Evolutionary conservation across 2,797 vertebrate genomes (phyloP).

Genomic region (Nasua narica): DNA sequence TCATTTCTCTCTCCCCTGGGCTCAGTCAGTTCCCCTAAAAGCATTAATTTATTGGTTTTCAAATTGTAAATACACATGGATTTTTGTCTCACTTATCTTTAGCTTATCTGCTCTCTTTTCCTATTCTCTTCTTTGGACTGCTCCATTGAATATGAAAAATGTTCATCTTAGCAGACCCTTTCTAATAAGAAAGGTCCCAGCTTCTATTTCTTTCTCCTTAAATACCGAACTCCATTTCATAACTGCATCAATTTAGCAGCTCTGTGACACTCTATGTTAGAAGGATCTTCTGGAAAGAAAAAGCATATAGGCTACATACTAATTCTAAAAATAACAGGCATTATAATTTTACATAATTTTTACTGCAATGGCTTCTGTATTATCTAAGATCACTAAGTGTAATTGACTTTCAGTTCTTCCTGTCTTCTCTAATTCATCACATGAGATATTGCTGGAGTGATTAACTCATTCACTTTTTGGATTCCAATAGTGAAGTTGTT

Average conservation of each 20-base stretch:
- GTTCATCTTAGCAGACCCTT: not conserved
- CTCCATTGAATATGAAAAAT: not conserved
- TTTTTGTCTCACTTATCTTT: not conserved
- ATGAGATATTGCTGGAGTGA: not conserved
- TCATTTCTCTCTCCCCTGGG: not conserved
- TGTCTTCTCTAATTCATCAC: slow-evolving; percentile 41
- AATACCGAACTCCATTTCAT: not conserved
- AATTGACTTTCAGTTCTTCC: slow-evolving; percentile 41
- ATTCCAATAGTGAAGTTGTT: slow-evolving; percentile 20
- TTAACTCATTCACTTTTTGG: slow-evolving; percentile 40
- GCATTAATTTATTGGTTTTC: not conserved
- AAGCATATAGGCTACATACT: not conserved
- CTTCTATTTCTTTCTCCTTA: not conserved
- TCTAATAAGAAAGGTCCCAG: no score
- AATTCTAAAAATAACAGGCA: slow-evolving; percentile 59
- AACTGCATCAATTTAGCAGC: not conserved
- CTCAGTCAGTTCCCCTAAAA: not conserved
- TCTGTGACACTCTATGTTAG: slow-evolving; percentile 33
- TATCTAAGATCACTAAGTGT: slow-evolving; percentile 44
- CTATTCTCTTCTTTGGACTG: not conserved
- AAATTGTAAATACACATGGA: not conserved
- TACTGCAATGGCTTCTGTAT: slow-evolving; percentile 44
- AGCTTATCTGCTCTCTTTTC: not conserved
- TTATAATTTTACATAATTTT: slow-evolving; percentile 56
- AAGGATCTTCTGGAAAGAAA: slow-evolving; percentile 8